Base-by-base conservation (phyloP, 2,888 invertebrate species). In the Zaprionus obscuricornis region DNA sequence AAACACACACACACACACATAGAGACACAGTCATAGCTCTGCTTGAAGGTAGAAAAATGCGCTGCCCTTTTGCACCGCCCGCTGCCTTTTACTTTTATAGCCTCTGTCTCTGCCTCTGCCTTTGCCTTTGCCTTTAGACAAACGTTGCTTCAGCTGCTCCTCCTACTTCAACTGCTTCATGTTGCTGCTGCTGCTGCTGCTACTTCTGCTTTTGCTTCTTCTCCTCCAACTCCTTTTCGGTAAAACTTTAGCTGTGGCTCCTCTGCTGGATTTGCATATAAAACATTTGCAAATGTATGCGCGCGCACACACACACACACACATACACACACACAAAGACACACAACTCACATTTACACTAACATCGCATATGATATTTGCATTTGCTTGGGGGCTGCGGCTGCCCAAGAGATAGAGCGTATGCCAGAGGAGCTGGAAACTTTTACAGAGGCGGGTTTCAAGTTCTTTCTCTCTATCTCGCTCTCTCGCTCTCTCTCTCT, bases 251-350 rank as follows among this genome's bases (percentile, higher is more conserved):
- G 59, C 62, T 6, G 29, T 33, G 31, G 34, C 58, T 67, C 26
- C 67, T 45, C 67, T 45, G 39, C 46, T 62, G 83, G 83, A 78
- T 78, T 78, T 78, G 83, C 78, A 82, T 81, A 75, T 84, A 77
- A 84, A 81, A 70, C 73, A 76, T 73, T 77, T 83, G 66, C 74
- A 82, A 70, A 82, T 75, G 57, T 78, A 78, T 78, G 79, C 71
- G 70, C 79, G 74, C 82, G 58, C 82, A 66, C 71, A 74, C 58
- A 64, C 67, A 40, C 17, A 26, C 16, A 43, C 26, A 24, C 37
- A 40, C 40, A 57, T 45, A 47, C 42, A 47, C 37, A 39, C 16
- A 40, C 14, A 45, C 43, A 45, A 20, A 52, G 6, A 57, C 17
- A 47, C 22, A 16, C 33, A 55, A 51, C n/a, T 66, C 40, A 52